Conservation (phyloP, 2,888 invertebrate genomes). For the Nemapogon koenigi region DNA sequence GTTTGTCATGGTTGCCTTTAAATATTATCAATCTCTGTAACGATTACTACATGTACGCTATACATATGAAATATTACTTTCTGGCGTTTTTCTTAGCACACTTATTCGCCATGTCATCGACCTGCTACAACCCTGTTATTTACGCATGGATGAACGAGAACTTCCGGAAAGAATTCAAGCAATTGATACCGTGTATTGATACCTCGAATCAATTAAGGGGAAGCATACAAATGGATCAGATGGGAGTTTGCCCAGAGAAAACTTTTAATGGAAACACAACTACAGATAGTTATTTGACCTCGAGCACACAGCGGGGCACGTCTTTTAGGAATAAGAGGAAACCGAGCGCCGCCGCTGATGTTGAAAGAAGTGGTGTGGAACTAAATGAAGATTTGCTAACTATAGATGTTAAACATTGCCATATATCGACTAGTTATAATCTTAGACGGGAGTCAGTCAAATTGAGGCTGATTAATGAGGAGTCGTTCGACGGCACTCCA, state of each 20-base stretch:
- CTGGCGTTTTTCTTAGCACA: constrained; percentile 91
- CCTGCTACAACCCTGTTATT: constrained; percentile 95
- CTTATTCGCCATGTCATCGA: constrained; percentile 93
- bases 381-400: constrained; percentile 47
- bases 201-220: constrained; percentile 44
- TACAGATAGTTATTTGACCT: constrained; percentile 69
- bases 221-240: constrained; percentile 55
- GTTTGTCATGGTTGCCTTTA: constrained; percentile 93
- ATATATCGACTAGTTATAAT: constrained; percentile 57
- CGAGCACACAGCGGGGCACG: constrained; percentile 57
- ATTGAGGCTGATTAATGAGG: constrained; percentile 51
- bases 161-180: constrained; percentile 92
- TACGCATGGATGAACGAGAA: constrained; percentile 98
- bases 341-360: constrained; percentile 68
- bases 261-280: constrained; percentile 80
- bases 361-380: constrained; percentile 61
- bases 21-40: constrained; percentile 89
- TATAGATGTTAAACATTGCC: constrained; percentile 56
- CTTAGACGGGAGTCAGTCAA: constrained; percentile 53
- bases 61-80: constrained; percentile 82
- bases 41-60: constrained; percentile 78
- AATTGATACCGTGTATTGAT: constrained; percentile 72
- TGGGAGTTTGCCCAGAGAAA: constrained; percentile 69
- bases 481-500: constrained; percentile 48
- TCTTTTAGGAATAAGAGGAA: constrained; percentile 62